Evolutionary conservation across 2,797 vertebrate genomes (phyloP).

Genomic region (Trematocara caparti): DNA sequence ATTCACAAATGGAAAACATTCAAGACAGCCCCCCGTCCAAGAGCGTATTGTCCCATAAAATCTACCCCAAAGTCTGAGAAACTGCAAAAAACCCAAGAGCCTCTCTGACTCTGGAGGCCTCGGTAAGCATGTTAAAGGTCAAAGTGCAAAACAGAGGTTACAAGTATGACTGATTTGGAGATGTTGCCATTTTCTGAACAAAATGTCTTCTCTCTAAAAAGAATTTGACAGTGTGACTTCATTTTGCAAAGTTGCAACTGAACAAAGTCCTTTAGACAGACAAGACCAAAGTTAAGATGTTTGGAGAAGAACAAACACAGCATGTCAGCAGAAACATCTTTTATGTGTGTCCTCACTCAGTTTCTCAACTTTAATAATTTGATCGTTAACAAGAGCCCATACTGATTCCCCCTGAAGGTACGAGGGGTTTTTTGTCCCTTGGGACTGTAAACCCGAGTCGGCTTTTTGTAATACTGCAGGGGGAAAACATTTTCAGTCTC

Average conservation of each 20-base stretch:
- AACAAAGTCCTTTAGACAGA: background rate
- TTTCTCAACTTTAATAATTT: background rate
- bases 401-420: accelerated
- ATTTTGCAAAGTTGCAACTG: background rate
- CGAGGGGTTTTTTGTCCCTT: background rate
- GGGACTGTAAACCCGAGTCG: background rate
- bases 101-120: accelerated
- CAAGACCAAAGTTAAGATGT: accelerated
- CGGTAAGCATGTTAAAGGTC: background rate
- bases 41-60: background rate
- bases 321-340: background rate
- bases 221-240: background rate
- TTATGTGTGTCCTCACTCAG: background rate
- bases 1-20: background rate
- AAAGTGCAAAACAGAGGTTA: background rate
- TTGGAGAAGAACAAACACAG: background rate
- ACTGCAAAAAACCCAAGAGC: background rate
- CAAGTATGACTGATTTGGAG: background rate
- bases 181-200: background rate
- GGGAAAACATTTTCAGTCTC: accelerated
- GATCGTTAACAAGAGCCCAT: background rate
- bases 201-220: background rate
- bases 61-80: background rate
- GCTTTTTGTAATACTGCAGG: background rate
- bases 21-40: background rate